phyloP scores from a whole-genome alignment of 2,113 vertebrate species.

The Tachysurus vachellii region DNA sequence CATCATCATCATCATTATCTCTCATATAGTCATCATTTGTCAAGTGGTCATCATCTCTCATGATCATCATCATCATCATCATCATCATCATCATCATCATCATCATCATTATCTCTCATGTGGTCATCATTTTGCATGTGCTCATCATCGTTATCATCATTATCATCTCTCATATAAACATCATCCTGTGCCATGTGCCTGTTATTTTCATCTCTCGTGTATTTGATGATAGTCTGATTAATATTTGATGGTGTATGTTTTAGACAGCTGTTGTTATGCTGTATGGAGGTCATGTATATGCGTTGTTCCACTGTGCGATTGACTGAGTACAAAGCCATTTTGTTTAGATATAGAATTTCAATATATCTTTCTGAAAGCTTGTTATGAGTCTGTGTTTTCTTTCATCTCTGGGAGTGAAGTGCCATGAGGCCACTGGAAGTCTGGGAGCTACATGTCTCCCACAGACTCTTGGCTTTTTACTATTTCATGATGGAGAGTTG shows the following conservation, averaged over 20 bases:
- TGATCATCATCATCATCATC: no score
- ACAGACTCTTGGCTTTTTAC: neutral
- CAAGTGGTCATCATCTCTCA: no score
- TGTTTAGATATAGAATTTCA: neutral
- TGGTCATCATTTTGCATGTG: no score
- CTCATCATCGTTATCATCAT: no score
- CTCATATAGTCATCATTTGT: no score
- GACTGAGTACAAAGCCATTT: neutral
- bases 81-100: no score
- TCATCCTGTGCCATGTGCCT: no score
- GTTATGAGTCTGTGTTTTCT: neutral
- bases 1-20: no score
- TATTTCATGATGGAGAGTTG: neutral
- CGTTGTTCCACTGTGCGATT: neutral
- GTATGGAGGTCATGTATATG: neutral
- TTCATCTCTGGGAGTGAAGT: neutral
- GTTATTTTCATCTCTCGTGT: neutral
- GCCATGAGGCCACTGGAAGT: neutral
- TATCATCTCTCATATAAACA: no score
- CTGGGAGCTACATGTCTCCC: neutral
- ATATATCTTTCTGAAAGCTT: slow-evolving; percentile 5
- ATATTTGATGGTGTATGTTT: neutral
- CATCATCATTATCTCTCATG: no score
- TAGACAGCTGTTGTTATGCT: neutral
- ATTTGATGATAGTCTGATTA: neutral